Conservation (phyloP, 1,140 invertebrate genomes). For the Zaprionus lachaisei region DNA sequence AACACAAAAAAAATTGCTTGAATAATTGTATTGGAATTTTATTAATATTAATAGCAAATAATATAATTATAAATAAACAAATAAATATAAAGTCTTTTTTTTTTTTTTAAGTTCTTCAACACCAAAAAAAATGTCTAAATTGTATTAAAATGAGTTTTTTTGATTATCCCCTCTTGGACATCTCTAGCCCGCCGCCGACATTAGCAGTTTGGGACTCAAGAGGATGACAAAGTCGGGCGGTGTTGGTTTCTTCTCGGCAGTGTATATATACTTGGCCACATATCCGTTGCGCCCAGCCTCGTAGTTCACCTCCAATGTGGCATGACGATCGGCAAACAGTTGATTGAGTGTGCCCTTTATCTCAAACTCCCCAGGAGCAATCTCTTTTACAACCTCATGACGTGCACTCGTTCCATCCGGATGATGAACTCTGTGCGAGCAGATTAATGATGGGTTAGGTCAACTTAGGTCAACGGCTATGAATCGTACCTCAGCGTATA, state of each 20-base stretch:
- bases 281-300: slow-evolving; percentile 35
- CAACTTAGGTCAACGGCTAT: background rate
- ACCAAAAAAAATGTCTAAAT: background rate
- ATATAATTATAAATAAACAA: background rate
- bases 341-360: slow-evolving; percentile 29
- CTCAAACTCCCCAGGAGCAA: slow-evolving; percentile 25
- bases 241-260: background rate
- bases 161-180: background rate
- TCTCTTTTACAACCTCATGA: slow-evolving; percentile 15
- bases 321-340: slow-evolving; percentile 5
- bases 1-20: background rate
- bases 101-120: too few species aligned
- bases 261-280: slow-evolving; percentile 40
- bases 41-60: background rate
- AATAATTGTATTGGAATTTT: background rate
- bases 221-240: background rate
- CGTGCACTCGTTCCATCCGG: slow-evolving; percentile 22
- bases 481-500: slow-evolving; percentile 52
- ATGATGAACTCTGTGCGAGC: slow-evolving; percentile 23
- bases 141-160: background rate
- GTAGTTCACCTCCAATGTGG: slow-evolving; percentile 20
- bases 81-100: too few species aligned
- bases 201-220: slow-evolving; percentile 17
- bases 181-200: slow-evolving; percentile 16
- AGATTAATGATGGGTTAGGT: slow-evolving; percentile 3